Conservation (phyloP, 2,797 vertebrate genomes). For the Clamator glandarius region DNA sequence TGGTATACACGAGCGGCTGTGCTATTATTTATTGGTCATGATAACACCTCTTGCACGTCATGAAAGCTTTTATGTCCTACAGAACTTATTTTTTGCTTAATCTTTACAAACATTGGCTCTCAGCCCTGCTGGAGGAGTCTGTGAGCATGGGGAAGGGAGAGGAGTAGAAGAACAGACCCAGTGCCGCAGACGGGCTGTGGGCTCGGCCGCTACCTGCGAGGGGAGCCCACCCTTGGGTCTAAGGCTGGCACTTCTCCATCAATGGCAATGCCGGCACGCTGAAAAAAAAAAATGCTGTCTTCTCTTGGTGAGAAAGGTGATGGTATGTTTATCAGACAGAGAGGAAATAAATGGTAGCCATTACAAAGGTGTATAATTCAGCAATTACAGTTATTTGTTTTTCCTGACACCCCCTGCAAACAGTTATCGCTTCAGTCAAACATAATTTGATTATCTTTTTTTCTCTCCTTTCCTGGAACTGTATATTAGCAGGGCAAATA, state of each 20-base stretch:
- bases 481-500: conserved; percentile 62
- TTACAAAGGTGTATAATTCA: conserved; percentile 65
- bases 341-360: conserved; percentile 58
- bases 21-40: background rate
- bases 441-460: conserved; percentile 61
- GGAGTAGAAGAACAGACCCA: background rate
- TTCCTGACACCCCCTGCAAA: conserved; percentile 64
- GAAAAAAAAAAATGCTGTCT: background rate
- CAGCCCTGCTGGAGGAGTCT: background rate
- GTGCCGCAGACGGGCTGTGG: too few relatives aligned
- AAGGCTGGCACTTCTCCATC: background rate
- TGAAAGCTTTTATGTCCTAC: too few relatives aligned
- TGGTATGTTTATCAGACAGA: background rate
- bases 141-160: background rate
- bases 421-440: conserved; percentile 62
- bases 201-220: too few relatives aligned
- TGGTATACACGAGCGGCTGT: background rate
- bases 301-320: conserved; percentile 28
- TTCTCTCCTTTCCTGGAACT: background rate
- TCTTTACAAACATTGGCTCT: background rate
- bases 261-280: background rate
- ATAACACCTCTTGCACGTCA: fast-evolving
- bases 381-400: conserved; percentile 68
- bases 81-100: too few relatives aligned
- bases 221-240: background rate